Percentiles rank a stretch among this genome's conserved stretches.
Evolutionary conservation across 2,113 vertebrate species (phyloP).

Genomic region (Sprattus sprattus): DNA sequence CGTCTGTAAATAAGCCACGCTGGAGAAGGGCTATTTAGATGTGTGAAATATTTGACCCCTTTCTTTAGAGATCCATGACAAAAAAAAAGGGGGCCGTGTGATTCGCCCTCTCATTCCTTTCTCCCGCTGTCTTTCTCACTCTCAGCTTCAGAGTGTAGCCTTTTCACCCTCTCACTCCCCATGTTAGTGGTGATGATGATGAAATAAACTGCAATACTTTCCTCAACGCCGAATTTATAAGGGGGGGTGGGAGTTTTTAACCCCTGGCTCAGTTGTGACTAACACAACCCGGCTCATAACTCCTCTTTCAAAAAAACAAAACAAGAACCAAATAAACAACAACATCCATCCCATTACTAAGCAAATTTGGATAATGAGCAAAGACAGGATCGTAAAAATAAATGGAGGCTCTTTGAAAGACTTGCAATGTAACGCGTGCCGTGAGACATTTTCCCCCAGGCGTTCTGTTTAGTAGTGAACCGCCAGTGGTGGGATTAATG

Average conservation of each 20-base stretch:
- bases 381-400: constrained; percentile 21
- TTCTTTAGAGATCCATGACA: not conserved
- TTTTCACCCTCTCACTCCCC: constrained; percentile 75
- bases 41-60: not conserved
- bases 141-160: constrained; percentile 65
- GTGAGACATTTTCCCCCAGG: not conserved
- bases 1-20: not conserved
- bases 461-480: not conserved
- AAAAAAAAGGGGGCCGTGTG: not conserved
- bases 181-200: constrained; percentile 74
- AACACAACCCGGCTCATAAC: constrained; percentile 70
- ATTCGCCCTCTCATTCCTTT: constrained; percentile 23
- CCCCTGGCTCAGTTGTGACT: constrained; percentile 75
- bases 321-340: constrained; percentile 62
- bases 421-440: not conserved
- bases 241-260: constrained; percentile 53
- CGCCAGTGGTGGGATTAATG: not conserved
- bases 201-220: constrained; percentile 79
- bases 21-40: not conserved
- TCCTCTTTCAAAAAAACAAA: constrained; percentile 57
- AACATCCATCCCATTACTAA: constrained; percentile 77
- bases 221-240: constrained; percentile 69
- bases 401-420: constrained; percentile 5
- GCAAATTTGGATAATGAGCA: constrained; percentile 67
- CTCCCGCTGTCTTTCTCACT: constrained; percentile 30